Conservation (phyloP, 1,140 invertebrate genomes). For the Pseudomyrmex dendroicus region DNA sequence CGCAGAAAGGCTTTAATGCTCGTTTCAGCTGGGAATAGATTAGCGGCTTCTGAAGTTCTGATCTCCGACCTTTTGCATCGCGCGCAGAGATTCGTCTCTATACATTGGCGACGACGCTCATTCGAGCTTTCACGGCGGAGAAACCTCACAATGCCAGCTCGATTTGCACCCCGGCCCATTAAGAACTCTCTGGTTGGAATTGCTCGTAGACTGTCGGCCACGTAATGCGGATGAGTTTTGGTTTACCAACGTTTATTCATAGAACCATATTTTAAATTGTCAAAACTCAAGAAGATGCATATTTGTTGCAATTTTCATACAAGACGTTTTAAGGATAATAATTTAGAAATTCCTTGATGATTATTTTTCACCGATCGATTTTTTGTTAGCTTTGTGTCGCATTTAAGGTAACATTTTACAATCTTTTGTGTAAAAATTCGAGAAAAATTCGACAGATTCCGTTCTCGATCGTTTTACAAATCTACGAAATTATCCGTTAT, state of each 20-base stretch:
- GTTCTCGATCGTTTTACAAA: neutral
- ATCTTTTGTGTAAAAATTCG: neutral
- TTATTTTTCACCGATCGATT: neutral
- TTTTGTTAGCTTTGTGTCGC: neutral
- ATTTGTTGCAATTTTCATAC: neutral
- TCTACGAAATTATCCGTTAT: neutral
- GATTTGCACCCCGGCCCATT: neutral
- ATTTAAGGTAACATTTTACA: too few relatives aligned
- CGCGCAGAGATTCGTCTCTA: constrained; percentile 32
- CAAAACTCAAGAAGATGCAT: neutral
- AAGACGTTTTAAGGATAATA: too few relatives aligned
- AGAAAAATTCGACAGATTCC: neutral
- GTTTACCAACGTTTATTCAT: constrained; percentile 19
- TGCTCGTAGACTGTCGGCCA: constrained; percentile 31
- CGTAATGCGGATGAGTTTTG: neutral
- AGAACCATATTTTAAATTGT: constrained; percentile 19
- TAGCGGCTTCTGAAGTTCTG: constrained; percentile 56
- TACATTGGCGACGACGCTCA: constrained; percentile 12
- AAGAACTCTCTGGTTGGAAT: neutral
- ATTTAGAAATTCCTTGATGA: neutral
- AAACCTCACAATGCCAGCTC: constrained; percentile 21
- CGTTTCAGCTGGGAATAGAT: constrained; percentile 50
- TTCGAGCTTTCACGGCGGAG: constrained; percentile 16
- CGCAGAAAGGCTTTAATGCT: constrained; percentile 10
- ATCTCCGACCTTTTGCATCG: constrained; percentile 40